phyloP scores from a whole-genome alignment of 2,888 invertebrate species.

The Plusia festucae region DNA sequence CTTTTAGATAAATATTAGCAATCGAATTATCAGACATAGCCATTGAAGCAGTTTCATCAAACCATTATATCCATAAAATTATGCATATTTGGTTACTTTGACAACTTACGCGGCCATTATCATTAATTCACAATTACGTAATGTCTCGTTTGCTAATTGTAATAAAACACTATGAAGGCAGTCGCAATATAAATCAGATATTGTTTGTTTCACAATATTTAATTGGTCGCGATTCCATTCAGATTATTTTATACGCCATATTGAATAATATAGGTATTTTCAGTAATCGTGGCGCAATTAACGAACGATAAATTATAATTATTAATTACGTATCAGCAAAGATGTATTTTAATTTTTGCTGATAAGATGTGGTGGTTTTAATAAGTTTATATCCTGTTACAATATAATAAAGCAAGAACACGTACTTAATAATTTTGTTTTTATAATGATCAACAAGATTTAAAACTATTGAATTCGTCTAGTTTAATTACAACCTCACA shows the following conservation, averaged over 20 bases:
- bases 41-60: constrained; percentile 13
- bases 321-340: constrained; percentile 38
- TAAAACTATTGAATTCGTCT: no score
- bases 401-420: no score
- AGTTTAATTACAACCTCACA: no score
- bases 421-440: no score
- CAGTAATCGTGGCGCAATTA: constrained; percentile 54
- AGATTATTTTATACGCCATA: constrained; percentile 65
- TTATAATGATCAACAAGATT: no score
- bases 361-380: constrained; percentile 35
- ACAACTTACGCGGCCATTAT: constrained; percentile 44
- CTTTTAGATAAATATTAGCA: not conserved
- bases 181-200: constrained; percentile 72
- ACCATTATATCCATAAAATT: constrained; percentile 30
- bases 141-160: constrained; percentile 60
- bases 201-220: constrained; percentile 69
- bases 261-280: constrained; percentile 60
- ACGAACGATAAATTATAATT: constrained; percentile 48
- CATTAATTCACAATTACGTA: constrained; percentile 64
- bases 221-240: constrained; percentile 68
- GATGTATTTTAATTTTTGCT: constrained; percentile 46
- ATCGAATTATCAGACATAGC: not conserved
- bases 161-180: constrained; percentile 68
- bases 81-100: constrained; percentile 39
- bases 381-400: constrained; percentile 34